Evolutionary conservation across 2,888 invertebrate genomes (phyloP).

Genomic region (Pimpla rufipes): DNA sequence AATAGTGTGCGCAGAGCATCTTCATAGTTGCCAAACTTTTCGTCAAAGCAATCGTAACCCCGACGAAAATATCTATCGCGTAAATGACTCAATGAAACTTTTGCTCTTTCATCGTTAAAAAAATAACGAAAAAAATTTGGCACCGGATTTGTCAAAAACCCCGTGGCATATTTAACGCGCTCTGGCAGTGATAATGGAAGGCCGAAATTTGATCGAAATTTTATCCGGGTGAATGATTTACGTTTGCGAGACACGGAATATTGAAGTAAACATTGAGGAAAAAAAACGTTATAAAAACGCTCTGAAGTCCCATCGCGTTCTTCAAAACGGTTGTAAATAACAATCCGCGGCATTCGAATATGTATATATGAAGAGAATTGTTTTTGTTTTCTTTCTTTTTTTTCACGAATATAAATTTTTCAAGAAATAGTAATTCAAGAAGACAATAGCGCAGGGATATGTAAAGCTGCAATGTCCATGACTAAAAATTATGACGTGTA

Average conservation of each 20-base stretch:
- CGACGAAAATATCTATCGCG: not conserved
- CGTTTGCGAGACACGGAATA: constrained; percentile 6
- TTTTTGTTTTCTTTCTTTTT: constrained; percentile 16
- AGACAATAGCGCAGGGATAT: constrained; percentile 8
- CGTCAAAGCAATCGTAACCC: not conserved
- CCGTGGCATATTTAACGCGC: constrained; percentile 5
- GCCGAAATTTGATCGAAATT: constrained; percentile 7
- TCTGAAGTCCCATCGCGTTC: not conserved
- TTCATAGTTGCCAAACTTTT: not conserved
- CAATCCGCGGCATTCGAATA: constrained; percentile 36
- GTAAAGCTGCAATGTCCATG: constrained; percentile 57
- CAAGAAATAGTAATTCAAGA: constrained; percentile 17
- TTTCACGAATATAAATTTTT: constrained; percentile 15
- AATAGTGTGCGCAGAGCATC: not conserved
- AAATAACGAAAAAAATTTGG: constrained; percentile 37
- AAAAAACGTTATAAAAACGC: constrained; percentile 6
- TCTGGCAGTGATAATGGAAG: constrained; percentile 24
- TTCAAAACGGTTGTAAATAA: constrained; percentile 40
- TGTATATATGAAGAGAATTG: constrained; percentile 47
- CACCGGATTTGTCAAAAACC: constrained; percentile 5
- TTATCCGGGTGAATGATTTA: not conserved
- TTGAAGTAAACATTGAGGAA: not conserved
- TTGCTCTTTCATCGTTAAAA: constrained; percentile 65
- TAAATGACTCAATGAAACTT: constrained; percentile 55
- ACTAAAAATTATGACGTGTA: constrained; percentile 72